Base-by-base conservation (phyloP, 2,113 vertebrate species). In the Ariopsis seemanni region DNA sequence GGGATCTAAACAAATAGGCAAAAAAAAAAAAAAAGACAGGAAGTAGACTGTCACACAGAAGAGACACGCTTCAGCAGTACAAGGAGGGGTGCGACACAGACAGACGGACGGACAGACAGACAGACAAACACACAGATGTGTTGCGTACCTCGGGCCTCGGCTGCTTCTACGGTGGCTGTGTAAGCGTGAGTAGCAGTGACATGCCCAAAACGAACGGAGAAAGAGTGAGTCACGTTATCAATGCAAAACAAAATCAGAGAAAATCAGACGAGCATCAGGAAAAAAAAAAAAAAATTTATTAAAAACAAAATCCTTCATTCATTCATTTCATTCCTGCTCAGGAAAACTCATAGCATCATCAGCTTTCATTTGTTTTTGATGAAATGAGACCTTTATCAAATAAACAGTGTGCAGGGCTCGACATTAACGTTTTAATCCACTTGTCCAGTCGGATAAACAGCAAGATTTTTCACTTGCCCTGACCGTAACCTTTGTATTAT, bases 101-200 rank as follows among this genome's bases (percentile, higher is more conserved):
- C 14, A 71, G 0, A 60, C 22, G 67, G 1, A 79, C 58, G 34
- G 9, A 86, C 58, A 65, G n/a, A 18, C 58, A 79, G 0, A 55
- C 9, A 53, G 10, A 80, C 22, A 62, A 20, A 85, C 42, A 53
- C n/a, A 52, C 48, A 91, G 55, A 93, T 91, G 92, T 91, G 90
- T 91, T 93, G 95, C 97, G 90, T 98, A 99, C 98, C 98, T 99
- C 94, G 96, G 94, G 97, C 97, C 95, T 98, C 97, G 93, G 96
- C 97, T 25, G 97, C 97, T 97, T 98, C 96, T 96, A 96, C 95
- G 95, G 97, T 99, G 96, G 98, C 98, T 99, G 97, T 95, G 95
- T 96, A 95, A 97, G 95, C 95, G 95, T 94, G 96, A 97, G 96
- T 96, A 96, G 96, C 94, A 96, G 96, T 93, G 95, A 95, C 97